Percentiles rank a stretch among this genome's conserved stretches.
Evolutionary conservation across 2,888 invertebrate species (phyloP).

Genomic region (Trilocha varians): DNA sequence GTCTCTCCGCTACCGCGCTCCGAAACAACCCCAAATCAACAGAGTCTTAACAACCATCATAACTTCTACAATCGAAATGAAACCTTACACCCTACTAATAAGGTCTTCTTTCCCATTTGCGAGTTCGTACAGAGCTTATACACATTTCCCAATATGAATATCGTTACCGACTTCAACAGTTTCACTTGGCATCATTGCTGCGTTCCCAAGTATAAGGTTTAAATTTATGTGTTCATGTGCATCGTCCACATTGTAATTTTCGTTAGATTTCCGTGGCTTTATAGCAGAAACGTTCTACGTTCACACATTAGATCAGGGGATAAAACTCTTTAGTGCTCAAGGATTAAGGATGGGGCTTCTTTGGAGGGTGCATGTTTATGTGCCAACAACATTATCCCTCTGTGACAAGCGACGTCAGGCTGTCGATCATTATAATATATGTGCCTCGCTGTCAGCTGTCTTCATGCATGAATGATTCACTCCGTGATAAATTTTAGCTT

Average conservation of each 20-base stretch:
- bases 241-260: constrained; percentile 61
- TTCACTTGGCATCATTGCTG: constrained; percentile 25
- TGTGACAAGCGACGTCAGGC: constrained; percentile 69
- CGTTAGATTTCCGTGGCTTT: constrained; percentile 47
- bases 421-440: constrained; percentile 73
- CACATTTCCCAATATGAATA: constrained; percentile 44
- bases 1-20: constrained; percentile 67
- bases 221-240: constrained; percentile 27
- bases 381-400: constrained; percentile 69
- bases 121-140: constrained; percentile 28
- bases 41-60: constrained; percentile 32
- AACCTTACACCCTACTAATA: constrained; percentile 6
- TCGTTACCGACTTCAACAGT: constrained; percentile 30
- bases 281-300: constrained; percentile 37
- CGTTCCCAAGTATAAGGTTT: constrained; percentile 33
- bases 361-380: constrained; percentile 23
- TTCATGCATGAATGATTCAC: constrained; percentile 71
- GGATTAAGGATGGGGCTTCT: background rate
- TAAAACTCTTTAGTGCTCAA: background rate
- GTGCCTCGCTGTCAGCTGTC: constrained; percentile 71
- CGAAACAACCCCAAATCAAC: constrained; percentile 22
- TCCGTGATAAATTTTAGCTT: constrained; percentile 72
- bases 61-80: constrained; percentile 8
- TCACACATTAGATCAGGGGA: background rate
- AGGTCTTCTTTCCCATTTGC: constrained; percentile 10